Evolutionary conservation across 2,797 vertebrate species (phyloP).

Genomic region (Argentina silus): DNA sequence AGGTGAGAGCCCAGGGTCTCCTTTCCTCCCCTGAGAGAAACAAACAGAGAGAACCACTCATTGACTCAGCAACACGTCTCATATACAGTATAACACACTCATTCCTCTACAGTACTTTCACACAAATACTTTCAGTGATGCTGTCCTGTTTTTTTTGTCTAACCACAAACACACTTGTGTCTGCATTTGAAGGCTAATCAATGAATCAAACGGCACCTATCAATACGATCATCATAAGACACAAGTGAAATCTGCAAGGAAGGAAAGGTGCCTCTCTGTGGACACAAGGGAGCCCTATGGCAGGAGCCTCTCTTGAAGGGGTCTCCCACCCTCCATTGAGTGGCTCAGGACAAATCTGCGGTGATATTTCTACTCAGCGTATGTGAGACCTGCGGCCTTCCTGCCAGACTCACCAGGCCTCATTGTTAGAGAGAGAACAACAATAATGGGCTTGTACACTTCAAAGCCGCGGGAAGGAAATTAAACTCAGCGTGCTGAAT

Average conservation of each 20-base stretch:
- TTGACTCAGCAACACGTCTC: neutral
- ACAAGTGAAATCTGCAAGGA: neutral
- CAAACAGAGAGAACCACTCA: neutral
- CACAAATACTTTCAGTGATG: neutral
- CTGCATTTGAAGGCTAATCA: neutral
- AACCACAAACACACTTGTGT: neutral
- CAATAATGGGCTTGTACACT: conserved; percentile 60
- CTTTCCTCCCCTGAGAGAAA: conserved; percentile 87
- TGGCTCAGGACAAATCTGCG: neutral
- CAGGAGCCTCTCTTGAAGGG: neutral
- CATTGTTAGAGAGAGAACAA: conserved; percentile 61
- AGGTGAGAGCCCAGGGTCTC: conserved; percentile 93
- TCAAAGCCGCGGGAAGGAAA: conserved; percentile 68
- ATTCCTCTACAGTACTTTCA: too few species aligned
- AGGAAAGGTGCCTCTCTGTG: neutral
- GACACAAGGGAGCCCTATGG: neutral
- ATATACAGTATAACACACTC: neutral
- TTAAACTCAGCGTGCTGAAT: conserved; percentile 46
- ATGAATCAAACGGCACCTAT: neutral
- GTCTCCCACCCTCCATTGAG: neutral
- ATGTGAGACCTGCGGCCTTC: neutral
- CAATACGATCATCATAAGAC: neutral
- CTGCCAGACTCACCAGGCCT: conserved; percentile 27
- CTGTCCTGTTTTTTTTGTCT: too few species aligned
- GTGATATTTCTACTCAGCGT: neutral